Conservation (phyloP, 1,140 invertebrate genomes). For the Mesaphorura yosii region DNA sequence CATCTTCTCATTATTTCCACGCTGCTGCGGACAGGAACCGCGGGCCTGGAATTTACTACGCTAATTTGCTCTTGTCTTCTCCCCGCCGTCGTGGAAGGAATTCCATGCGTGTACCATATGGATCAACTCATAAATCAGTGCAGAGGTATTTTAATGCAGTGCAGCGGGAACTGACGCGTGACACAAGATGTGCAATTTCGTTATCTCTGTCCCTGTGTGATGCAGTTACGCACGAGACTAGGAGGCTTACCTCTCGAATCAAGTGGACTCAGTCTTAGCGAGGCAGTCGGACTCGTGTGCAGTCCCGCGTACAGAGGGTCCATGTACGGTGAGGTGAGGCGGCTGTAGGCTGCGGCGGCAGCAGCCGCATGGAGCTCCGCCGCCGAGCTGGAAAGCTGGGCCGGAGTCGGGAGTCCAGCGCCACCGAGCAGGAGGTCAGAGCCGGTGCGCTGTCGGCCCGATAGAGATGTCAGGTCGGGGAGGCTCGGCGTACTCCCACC, state of each 20-base stretch:
- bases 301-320: conserved; percentile 53
- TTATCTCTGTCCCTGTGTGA: no score
- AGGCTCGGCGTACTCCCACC: conserved; percentile 32
- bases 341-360: conserved; percentile 40
- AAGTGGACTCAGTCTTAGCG: conserved; percentile 39
- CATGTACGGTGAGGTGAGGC: conserved; percentile 55
- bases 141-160: no score
- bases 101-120: no score
- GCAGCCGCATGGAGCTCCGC: conserved; percentile 35
- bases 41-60: no score
- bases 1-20: no score
- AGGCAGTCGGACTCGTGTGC: conserved; percentile 42
- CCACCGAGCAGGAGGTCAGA: conserved; percentile 32
- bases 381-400: conserved; percentile 26
- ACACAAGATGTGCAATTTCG: no score
- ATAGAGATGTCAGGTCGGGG: conserved; percentile 37
- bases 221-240: no score
- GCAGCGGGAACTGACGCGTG: no score
- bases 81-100: no score
- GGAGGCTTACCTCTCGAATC: conserved; percentile 38
- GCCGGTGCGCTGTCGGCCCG: conserved; percentile 38
- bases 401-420: conserved; percentile 18
- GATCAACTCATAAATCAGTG: no score
- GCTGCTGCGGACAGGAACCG: no score
- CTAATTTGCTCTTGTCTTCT: no score